A percentile compares a stretch with the other conserved stretches of the same genome.
Evolutionary conservation across 2,113 vertebrate genomes (phyloP).

Genomic region (Cranoglanis bouderius): DNA sequence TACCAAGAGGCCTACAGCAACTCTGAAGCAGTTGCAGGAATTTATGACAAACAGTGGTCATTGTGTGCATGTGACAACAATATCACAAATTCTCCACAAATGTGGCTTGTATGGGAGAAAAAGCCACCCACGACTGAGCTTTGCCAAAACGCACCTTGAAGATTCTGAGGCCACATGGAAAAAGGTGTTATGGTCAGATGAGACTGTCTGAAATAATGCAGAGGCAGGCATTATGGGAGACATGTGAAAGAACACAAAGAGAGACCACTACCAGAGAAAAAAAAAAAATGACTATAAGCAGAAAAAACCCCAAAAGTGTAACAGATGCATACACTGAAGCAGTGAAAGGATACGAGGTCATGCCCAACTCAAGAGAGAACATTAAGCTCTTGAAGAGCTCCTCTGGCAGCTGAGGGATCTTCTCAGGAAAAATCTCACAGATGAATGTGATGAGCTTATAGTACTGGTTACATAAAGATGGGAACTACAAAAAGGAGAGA

Average conservation of each 20-base stretch:
- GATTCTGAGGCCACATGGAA: too few relatives aligned
- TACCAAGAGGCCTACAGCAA: too few relatives aligned
- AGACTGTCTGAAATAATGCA: background rate
- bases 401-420: slow-evolving; percentile 97
- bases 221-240: background rate
- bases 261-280: background rate
- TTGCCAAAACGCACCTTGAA: too few relatives aligned
- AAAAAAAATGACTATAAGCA: background rate
- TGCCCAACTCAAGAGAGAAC: slow-evolving; percentile 96
- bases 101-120: too few relatives aligned
- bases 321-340: background rate
- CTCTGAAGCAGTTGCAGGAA: too few relatives aligned
- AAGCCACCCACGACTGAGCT: too few relatives aligned
- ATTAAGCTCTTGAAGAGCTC: slow-evolving; percentile 98
- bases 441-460: slow-evolving; percentile 99
- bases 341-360: slow-evolving; percentile 95
- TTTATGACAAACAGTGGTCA: too few relatives aligned
- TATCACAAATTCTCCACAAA: too few relatives aligned
- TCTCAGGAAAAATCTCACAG: slow-evolving; percentile 99
- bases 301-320: background rate
- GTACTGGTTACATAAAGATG: slow-evolving; percentile 98
- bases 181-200: too few relatives aligned
- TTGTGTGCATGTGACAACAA: too few relatives aligned
- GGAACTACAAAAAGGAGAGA: slow-evolving; percentile 81
- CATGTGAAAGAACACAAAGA: background rate